These are phyloP conservation scores for Hypsopygia costalis DNA, from an alignment of 2,888 invertebrate species.

Conservation along the genomic window DNA sequence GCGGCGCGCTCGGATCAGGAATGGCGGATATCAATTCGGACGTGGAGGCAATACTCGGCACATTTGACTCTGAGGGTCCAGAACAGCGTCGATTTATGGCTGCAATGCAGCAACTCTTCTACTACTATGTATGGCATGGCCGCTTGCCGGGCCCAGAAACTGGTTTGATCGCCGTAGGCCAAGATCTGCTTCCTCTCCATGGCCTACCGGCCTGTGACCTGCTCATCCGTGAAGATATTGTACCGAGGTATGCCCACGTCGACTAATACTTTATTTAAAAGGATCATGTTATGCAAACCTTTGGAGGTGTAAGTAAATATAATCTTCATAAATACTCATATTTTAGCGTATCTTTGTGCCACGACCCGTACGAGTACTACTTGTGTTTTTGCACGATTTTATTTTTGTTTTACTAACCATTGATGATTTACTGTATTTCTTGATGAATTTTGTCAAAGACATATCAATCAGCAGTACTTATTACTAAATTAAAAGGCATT, in stretches of 20 bases:
- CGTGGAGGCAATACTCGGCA: conserved; percentile 88
- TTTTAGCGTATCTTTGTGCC: background rate
- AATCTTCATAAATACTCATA: no score
- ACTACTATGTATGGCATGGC: conserved; percentile 90
- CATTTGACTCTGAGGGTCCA: conserved; percentile 85
- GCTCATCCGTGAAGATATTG: conserved; percentile 87
- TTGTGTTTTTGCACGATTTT: background rate
- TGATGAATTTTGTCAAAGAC: no score
- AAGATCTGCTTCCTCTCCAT: conserved; percentile 83
- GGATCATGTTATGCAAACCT: no score
- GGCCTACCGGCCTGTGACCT: conserved; percentile 88
- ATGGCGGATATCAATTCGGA: conserved; percentile 81
- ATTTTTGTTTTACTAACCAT: background rate
- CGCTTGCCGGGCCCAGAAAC: conserved; percentile 82
- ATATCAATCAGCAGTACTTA: no score
- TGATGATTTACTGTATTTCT: no score
- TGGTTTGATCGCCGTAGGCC: conserved; percentile 84
- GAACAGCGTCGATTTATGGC: conserved; percentile 88
- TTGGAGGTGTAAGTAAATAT: no score
- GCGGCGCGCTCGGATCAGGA: conserved; percentile 58
- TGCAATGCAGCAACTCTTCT: conserved; percentile 91
- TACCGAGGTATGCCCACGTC: conserved; percentile 86
- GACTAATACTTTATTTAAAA: conserved; percentile 85
- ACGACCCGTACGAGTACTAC: background rate
- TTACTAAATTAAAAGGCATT: no score